A percentile compares a stretch with the other conserved stretches of the same genome.
phyloP scores from a whole-genome alignment of 2,797 vertebrate genomes.

The Intellagama lesueurii region DNA sequence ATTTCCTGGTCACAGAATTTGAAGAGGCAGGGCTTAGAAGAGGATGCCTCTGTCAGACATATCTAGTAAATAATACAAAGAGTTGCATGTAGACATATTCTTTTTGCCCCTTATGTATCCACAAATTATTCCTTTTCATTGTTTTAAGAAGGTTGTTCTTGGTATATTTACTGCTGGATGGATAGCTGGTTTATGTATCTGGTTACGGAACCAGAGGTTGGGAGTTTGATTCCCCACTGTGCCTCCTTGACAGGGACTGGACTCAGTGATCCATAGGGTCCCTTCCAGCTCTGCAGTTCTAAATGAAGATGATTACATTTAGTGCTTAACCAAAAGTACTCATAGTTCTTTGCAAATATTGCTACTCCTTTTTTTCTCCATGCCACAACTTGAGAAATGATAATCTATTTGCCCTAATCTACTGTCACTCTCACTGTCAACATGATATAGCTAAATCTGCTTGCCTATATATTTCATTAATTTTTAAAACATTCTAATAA shows the following conservation, averaged over 20 bases:
- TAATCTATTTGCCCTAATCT: neutral
- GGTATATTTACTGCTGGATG: neutral
- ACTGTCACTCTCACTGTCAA: neutral
- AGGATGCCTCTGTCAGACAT: neutral
- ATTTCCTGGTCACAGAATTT: neutral
- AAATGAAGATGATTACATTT: neutral
- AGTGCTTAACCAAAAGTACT: neutral
- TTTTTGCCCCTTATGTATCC: neutral
- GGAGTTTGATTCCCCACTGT: too few species aligned
- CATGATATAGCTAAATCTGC: neutral
- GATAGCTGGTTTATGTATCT: too few species aligned
- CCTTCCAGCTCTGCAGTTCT: too few species aligned
- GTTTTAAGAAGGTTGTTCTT: neutral
- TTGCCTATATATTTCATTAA: neutral
- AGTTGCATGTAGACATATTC: neutral
- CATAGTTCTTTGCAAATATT: neutral
- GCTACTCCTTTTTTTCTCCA: neutral
- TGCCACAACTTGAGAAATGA: neutral
- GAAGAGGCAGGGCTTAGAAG: neutral
- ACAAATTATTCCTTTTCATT: neutral
- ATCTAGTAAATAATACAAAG: neutral
- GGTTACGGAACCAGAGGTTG: too few species aligned
- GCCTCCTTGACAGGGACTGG: too few species aligned
- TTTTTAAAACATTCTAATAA: too few species aligned
- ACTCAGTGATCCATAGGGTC: too few species aligned